Conservation (phyloP, 2,113 vertebrate genomes). For the Chrysemys picta region DNA sequence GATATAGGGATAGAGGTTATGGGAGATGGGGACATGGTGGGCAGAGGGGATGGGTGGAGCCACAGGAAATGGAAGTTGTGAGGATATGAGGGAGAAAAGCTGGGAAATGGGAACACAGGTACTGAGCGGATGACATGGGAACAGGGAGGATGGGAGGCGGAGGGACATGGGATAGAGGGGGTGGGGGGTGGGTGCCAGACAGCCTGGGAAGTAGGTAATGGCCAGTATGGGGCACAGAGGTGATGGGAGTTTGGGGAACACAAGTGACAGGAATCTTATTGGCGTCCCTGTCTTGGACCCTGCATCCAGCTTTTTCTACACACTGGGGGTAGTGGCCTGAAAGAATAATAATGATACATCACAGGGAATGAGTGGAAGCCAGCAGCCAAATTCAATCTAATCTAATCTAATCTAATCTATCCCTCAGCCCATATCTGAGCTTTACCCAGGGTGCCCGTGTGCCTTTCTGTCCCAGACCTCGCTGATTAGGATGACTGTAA, state of each 20-base stretch:
- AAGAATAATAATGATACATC: neutral
- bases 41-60: too few relatives aligned
- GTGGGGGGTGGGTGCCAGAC: neutral
- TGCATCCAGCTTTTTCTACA: neutral
- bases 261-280: neutral
- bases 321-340: neutral
- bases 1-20: neutral
- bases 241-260: neutral
- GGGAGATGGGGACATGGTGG: neutral
- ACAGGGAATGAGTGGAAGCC: neutral
- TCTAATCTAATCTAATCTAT: neutral
- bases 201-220: neutral
- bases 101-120: neutral
- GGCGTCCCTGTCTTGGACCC: neutral
- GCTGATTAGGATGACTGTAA: neutral
- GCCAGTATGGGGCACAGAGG: neutral
- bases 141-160: too few relatives aligned
- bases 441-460: neutral
- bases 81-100: neutral
- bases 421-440: neutral
- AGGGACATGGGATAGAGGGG: neutral
- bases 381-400: neutral
- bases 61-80: too few relatives aligned
- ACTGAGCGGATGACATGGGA: too few relatives aligned
- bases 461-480: neutral